phyloP scores from a whole-genome alignment of 35 echinoderm and acorn worm genomes.

The Heliocidaris tuberculata region DNA sequence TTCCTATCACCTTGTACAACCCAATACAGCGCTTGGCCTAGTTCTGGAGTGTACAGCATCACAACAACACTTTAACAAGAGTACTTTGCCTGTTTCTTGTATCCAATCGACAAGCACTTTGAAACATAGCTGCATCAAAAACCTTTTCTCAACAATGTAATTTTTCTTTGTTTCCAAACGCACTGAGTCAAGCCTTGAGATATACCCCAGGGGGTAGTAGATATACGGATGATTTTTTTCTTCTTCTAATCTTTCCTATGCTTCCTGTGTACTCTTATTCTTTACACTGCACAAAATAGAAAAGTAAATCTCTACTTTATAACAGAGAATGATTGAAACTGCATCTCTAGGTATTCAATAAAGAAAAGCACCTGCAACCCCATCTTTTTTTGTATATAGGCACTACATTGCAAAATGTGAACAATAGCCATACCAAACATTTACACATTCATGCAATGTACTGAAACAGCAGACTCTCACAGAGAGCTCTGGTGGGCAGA shows the following conservation, averaged over 20 bases:
- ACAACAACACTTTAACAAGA: constrained; percentile 32
- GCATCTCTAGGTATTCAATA: background rate
- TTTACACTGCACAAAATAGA: background rate
- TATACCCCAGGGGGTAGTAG: background rate
- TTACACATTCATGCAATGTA: too few species aligned
- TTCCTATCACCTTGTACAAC: constrained; percentile 19
- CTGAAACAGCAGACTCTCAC: too few species aligned
- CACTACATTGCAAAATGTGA: too few species aligned
- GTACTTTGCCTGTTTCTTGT: constrained; percentile 10
- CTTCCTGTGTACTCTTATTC: background rate
- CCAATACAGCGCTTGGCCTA: constrained; percentile 36
- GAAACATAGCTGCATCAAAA: background rate
- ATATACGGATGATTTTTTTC: background rate
- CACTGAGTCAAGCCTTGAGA: background rate
- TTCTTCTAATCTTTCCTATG: background rate
- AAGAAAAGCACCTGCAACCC: background rate
- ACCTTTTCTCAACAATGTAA: background rate
- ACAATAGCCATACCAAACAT: too few species aligned
- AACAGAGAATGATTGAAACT: background rate
- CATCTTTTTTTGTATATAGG: too few species aligned
- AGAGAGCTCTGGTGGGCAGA: too few species aligned
- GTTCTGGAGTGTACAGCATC: background rate
- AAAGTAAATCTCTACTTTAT: background rate
- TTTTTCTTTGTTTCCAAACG: constrained; percentile 13
- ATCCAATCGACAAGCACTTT: constrained; percentile 10